Base-by-base conservation (phyloP, 2,888 invertebrate species). In the Acleris laterana region DNA sequence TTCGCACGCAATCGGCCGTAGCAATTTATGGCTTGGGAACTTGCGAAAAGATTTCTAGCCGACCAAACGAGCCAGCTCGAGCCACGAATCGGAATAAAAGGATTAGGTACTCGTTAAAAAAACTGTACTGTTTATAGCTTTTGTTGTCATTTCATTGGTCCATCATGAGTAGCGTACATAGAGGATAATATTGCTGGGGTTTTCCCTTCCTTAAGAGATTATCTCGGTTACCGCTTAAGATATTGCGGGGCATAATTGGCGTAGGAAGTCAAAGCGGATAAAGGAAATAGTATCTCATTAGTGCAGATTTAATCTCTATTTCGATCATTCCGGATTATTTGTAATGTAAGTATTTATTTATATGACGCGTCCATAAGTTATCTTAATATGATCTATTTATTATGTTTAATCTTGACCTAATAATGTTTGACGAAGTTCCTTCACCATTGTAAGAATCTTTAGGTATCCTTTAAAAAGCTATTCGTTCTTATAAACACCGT, bases 1-100 rank as follows among this genome's bases (percentile, higher is more conserved):
- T 84, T 85, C 80, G 76, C 80, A 81, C 79, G 81, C 80, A 85
- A 84, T 85, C 84, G 80, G 69, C 77, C 81, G 79, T 81, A 80
- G 78, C 79, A 83, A 84, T 86, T 87, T 85, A 85, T 84, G 72
- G 82, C 74, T 75, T 76, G 74, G 80, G 78, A 84, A 85, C 79
- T 84, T 78, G 74, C 72, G 79, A 78, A 80, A 80, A 77, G 77
- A 73, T 70, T 77, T 72, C 66, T 74, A 75, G 71, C 72, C 73
- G 71, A 73, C 71, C 74, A 80, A 76, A 75, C 75, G 78, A 79
- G 74, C 73, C 74, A 71, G 73, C 75, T 76, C 75, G 72, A 73
- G 70, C 75, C 77, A 79, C 79, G 79, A 32, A 81, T 76, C 79
- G 71, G 69, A 69, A 70, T 71, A 73, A 72, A 71, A 66, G 69